phyloP scores from a whole-genome alignment of 2,888 invertebrate species.

The Neoitamus cyanurus region DNA sequence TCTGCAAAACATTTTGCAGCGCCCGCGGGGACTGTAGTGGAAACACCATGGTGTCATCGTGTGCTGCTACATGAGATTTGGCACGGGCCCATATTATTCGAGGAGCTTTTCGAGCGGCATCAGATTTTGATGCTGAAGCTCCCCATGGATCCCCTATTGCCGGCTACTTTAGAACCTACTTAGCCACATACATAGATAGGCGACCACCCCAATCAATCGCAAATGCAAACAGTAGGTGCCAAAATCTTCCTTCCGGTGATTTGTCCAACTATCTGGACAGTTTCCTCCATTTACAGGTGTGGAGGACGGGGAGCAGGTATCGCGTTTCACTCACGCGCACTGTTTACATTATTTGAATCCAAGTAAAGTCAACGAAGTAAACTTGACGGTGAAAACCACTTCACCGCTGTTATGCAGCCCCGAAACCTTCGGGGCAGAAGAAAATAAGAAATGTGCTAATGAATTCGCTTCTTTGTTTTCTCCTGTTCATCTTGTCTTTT shows the following conservation, averaged over 20 bases:
- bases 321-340: not conserved
- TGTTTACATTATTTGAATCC: not conserved
- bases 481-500: not conserved
- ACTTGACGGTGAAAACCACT: not conserved
- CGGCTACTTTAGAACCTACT: not conserved
- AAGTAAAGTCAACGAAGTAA: not conserved
- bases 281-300: not conserved
- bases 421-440: not conserved
- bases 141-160: not conserved
- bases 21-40: not conserved
- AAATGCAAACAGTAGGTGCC: slow-evolving; percentile 6
- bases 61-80: not conserved
- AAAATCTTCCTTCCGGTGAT: not conserved
- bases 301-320: not conserved
- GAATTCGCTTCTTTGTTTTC: not conserved
- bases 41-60: not conserved
- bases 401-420: not conserved
- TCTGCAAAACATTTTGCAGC: not conserved
- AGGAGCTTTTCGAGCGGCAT: not conserved
- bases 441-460: not conserved
- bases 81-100: not conserved
- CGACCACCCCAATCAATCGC: not conserved
- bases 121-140: not conserved
- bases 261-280: not conserved
- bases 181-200: not conserved